These are phyloP conservation scores for Pocillopora grandis DNA, from an alignment of 92 coral and sea anemone genomes.

Conservation along the genomic window DNA sequence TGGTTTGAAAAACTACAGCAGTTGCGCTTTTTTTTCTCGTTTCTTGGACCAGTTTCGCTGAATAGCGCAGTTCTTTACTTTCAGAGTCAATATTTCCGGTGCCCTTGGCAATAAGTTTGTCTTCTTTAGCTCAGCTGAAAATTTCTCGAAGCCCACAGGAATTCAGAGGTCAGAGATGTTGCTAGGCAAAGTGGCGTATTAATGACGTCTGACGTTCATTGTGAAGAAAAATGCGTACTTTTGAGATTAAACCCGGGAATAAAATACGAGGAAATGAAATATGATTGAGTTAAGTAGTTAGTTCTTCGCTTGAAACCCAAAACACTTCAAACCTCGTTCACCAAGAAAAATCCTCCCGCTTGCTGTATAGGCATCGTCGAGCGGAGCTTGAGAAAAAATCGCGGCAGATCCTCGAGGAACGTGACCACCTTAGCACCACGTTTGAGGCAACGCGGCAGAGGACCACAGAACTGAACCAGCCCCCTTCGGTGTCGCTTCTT, in stretches of 20 bases:
- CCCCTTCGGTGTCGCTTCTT: constrained; percentile 24
- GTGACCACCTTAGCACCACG: constrained; percentile 76
- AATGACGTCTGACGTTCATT: neutral
- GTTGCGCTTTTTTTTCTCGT: no score
- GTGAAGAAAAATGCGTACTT: neutral
- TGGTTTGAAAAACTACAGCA: no score
- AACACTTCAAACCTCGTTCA: no score
- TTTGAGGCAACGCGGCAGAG: constrained; percentile 81
- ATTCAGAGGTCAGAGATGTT: neutral
- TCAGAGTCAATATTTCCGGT: no score
- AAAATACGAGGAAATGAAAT: neutral
- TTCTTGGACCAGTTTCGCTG: no score
- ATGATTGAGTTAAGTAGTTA: neutral
- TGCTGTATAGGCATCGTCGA: constrained; percentile 62
- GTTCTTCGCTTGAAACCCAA: neutral
- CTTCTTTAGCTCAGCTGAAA: neutral
- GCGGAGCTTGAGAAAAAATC: constrained; percentile 85
- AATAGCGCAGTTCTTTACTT: no score
- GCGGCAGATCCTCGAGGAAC: constrained; percentile 72
- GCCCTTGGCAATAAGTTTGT: no score
- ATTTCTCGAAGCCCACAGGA: constrained; percentile 3
- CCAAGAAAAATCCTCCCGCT: constrained; percentile 8
- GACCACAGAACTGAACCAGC: constrained; percentile 66
- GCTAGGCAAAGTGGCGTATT: neutral
- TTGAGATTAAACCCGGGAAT: neutral